Evolutionary conservation across 2,888 invertebrate species (phyloP).

Genomic region (Meteorus cinctellus): DNA sequence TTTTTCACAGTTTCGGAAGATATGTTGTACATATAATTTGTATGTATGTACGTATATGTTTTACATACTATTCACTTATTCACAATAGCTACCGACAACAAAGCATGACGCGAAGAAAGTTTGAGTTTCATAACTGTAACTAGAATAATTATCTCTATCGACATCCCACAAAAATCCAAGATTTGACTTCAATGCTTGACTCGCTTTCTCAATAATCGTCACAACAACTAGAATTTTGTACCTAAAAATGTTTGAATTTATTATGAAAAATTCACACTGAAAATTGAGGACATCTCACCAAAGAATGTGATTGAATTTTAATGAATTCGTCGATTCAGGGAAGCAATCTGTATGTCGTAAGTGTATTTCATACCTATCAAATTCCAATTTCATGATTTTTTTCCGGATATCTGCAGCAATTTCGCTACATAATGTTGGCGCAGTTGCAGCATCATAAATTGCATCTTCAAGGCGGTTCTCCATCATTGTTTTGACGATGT

Average conservation of each 20-base stretch:
- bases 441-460: constrained; percentile 78
- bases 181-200: constrained; percentile 79
- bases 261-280: too few species aligned
- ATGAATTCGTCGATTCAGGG: too few species aligned
- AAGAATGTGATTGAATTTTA: too few species aligned
- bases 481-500: constrained; percentile 77
- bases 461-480: constrained; percentile 77
- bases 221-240: constrained; percentile 80
- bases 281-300: too few species aligned
- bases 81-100: constrained; percentile 82
- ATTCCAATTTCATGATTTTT: constrained; percentile 79
- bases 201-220: constrained; percentile 80
- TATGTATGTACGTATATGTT: too few species aligned
- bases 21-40: too few species aligned
- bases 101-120: constrained; percentile 79
- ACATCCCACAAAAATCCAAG: constrained; percentile 82
- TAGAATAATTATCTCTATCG: constrained; percentile 79
- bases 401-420: constrained; percentile 78
- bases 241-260: constrained; percentile 71
- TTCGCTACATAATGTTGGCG: constrained; percentile 76
- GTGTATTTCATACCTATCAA: constrained; percentile 76
- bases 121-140: constrained; percentile 78
- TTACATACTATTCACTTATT: constrained; percentile 72
- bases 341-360: not conserved
- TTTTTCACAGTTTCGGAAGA: too few species aligned